Evolutionary conservation across 2,888 invertebrate species (phyloP).

Genomic region (Hirtodrosophila cameraria): DNA sequence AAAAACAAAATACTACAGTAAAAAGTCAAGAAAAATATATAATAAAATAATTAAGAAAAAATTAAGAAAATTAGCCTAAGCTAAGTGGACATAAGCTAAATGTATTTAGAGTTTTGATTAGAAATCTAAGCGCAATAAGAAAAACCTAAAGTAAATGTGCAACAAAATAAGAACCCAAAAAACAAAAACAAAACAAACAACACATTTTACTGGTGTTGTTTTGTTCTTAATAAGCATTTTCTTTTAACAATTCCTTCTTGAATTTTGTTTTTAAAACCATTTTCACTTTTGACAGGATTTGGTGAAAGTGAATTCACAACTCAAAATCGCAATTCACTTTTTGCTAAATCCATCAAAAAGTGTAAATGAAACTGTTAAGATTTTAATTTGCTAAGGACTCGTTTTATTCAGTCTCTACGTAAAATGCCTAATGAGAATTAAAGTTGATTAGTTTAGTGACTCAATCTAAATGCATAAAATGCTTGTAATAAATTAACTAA

Average conservation of each 20-base stretch:
- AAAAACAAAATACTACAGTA: constrained; percentile 19
- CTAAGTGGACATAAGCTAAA: constrained; percentile 65
- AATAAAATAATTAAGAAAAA: constrained; percentile 5
- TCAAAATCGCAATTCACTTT: too few species aligned
- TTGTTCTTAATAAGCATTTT: constrained; percentile 12
- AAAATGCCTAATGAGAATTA: constrained; percentile 15
- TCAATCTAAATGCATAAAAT: constrained; percentile 64
- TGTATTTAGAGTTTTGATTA: constrained; percentile 78
- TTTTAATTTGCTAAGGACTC: constrained; percentile 29
- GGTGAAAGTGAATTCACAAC: too few species aligned
- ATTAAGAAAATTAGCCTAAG: constrained; percentile 55
- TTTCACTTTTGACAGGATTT: too few species aligned
- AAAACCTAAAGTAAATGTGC: constrained; percentile 45
- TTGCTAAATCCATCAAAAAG: too few species aligned
- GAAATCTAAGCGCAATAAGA: constrained; percentile 46
- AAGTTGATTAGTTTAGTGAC: constrained; percentile 60
- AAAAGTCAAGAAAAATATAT: constrained; percentile 12
- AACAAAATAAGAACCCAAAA: constrained; percentile 8
- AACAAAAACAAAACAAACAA: constrained; percentile 8
- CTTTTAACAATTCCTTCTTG: background rate
- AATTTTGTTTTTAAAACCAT: too few species aligned
- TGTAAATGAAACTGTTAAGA: background rate
- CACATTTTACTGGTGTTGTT: constrained; percentile 45
- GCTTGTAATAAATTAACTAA: constrained; percentile 61
- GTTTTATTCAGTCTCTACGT: background rate